Base-by-base conservation (phyloP, 2,888 invertebrate species). In the Luffia ferchaultella region DNA sequence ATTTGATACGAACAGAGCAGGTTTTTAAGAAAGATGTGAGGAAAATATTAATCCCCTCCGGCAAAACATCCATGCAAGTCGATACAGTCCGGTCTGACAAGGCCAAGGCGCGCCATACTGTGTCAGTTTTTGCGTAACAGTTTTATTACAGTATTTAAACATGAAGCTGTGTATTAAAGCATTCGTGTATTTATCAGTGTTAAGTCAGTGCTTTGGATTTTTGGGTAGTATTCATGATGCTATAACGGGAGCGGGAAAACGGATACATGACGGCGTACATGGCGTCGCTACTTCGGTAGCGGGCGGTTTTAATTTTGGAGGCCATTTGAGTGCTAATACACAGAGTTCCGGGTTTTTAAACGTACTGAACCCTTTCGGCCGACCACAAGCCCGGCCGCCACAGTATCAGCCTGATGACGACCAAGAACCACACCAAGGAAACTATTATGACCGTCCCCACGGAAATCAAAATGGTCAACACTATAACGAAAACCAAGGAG, bases 271-370 rank as follows among this genome's bases (percentile, higher is more conserved):
- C 0, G 56, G 58, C 49, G 62, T 72, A 17, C 68, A 72, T 18
- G 60, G 64, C 2, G 62, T 64, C 1, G 72, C 75, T 18, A 64
- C 64, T 1, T 51, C 65, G 2, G 55, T 76, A 16, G 53, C 76
- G 1, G 71, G 69, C 18, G 70, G 72, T 20, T 41, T 67, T 2
- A 65, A 67, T 44, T 46, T 67, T 2, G 62, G 58, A 20, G 63
- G 60, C 2, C 62, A 65, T 19, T n/a, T 60, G 40, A 58, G 58
- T 9, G 52, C 52, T 1, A 59, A 58, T 42, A 52, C 20, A 12
- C 45, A 44, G 30, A 9, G 15, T 16, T 18, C 16, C 2, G 16
- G 2, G 20, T 19, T 12, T 7, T 3, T 30, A 3, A 16, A 7
- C 2, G 20, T 5, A 18, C 9, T 19, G 16, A 5, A 15, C 2